Evolutionary conservation across 2,113 vertebrate species (phyloP).

Genomic region (Haemorhous mexicanus): DNA sequence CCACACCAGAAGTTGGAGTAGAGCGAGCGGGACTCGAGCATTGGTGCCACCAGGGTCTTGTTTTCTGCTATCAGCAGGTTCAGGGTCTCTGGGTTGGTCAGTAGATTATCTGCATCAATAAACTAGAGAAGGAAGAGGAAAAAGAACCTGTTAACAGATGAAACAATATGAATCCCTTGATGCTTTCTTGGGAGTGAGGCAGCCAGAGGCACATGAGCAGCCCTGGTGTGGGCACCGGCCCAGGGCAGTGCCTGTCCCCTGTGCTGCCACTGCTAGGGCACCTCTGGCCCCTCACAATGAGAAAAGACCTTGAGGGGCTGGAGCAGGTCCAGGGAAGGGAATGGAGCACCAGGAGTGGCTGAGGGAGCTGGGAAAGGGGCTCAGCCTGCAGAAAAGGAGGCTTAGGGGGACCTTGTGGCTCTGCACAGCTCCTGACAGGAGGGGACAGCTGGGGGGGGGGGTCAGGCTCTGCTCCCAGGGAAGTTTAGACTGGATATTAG

Average conservation of each 20-base stretch:
- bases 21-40: conserved; percentile 92
- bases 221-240: background rate
- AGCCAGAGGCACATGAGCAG: background rate
- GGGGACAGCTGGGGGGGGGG: fast-evolving
- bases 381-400: background rate
- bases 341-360: fast-evolving
- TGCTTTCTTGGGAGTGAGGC: background rate
- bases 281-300: background rate
- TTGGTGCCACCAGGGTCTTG: conserved; percentile 88
- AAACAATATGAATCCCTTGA: background rate
- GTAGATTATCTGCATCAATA: conserved; percentile 90
- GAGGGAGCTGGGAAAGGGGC: background rate
- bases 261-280: background rate
- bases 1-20: conserved; percentile 99
- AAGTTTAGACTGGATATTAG: background rate
- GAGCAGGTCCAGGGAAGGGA: fast-evolving
- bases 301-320: background rate
- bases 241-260: background rate
- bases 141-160: background rate
- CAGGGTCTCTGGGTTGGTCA: conserved; percentile 89
- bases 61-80: conserved; percentile 92
- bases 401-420: background rate
- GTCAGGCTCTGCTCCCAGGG: fast-evolving
- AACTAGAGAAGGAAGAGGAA: conserved; percentile 74
- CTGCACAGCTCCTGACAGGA: background rate